phyloP scores from a whole-genome alignment of 2,113 vertebrate species.

The Saimiri boliviensis region DNA sequence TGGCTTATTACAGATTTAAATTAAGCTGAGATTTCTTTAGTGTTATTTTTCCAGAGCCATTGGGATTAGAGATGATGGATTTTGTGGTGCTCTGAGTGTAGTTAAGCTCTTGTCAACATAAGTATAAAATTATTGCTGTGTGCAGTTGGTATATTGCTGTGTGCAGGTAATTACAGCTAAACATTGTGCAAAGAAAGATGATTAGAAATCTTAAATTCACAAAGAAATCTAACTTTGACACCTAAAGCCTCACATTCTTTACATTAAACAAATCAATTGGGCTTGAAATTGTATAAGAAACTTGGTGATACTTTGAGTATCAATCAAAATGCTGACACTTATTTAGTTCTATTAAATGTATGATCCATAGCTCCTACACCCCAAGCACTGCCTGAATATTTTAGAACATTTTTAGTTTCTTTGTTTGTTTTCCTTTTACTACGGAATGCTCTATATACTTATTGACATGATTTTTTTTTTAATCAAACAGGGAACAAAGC shows the following conservation, averaged over 20 bases:
- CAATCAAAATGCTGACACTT: not conserved
- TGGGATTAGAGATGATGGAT: constrained; percentile 72
- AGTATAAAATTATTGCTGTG: constrained; percentile 75
- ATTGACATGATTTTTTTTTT: not conserved
- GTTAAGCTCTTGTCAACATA: constrained; percentile 71
- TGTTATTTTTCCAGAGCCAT: constrained; percentile 71
- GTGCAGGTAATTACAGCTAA: constrained; percentile 71
- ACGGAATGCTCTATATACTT: not conserved
- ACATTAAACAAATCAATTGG: not conserved
- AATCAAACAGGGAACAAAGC: not conserved
- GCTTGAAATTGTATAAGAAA: not conserved
- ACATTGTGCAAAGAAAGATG: constrained; percentile 49
- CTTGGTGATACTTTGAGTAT: not conserved
- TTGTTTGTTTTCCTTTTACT: not conserved
- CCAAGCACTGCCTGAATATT: not conserved
- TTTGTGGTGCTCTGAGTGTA: constrained; percentile 69
- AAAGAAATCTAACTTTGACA: constrained; percentile 32
- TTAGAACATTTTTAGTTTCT: not conserved
- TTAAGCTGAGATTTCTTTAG: constrained; percentile 71
- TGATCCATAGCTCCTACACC: not conserved
- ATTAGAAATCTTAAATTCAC: constrained; percentile 53
- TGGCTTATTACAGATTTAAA: constrained; percentile 79
- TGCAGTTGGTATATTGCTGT: constrained; percentile 54
- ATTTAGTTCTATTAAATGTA: not conserved
- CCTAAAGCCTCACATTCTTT: not conserved